phyloP scores from a whole-genome alignment of 2,888 invertebrate species.

The Lasioglossum morio region DNA sequence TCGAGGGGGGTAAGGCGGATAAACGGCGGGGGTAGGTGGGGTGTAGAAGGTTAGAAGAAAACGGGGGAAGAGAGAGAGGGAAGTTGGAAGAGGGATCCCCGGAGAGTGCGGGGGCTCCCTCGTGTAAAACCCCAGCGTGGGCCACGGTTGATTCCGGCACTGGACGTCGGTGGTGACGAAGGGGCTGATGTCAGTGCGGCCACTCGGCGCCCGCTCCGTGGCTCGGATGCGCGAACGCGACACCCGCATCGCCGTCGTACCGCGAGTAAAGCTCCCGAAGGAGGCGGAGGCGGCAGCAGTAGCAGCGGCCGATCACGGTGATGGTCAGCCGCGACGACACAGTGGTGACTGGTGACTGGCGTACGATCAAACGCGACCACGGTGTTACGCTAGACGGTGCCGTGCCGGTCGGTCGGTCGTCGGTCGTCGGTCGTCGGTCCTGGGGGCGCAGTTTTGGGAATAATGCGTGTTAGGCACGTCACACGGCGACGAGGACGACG shows the following conservation, averaged over 20 bases:
- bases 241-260: slow-evolving; percentile 66
- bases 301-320: slow-evolving; percentile 57
- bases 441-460: slow-evolving; percentile 64
- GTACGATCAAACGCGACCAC: slow-evolving; percentile 46
- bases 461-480: slow-evolving; percentile 83
- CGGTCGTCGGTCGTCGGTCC: slow-evolving; percentile 61
- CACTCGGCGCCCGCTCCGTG: slow-evolving; percentile 73
- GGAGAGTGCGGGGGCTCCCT: slow-evolving; percentile 30
- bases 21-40: neutral
- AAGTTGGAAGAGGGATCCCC: slow-evolving; percentile 2
- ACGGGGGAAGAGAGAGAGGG: neutral
- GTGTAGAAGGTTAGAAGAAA: neutral
- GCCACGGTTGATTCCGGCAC: slow-evolving; percentile 65
- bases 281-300: slow-evolving; percentile 68
- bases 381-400: slow-evolving; percentile 65
- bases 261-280: slow-evolving; percentile 62
- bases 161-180: slow-evolving; percentile 66
- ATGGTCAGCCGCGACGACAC: slow-evolving; percentile 62
- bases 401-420: slow-evolving; percentile 61
- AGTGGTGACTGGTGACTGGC: slow-evolving; percentile 60
- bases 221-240: slow-evolving; percentile 79
- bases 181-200: slow-evolving; percentile 71
- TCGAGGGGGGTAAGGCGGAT: neutral
- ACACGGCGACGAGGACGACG: slow-evolving; percentile 70
- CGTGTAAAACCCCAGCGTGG: slow-evolving; percentile 53